A percentile compares a stretch with the other conserved stretches of the same genome.
These are phyloP conservation scores for Metacarcinus magister DNA, from an alignment of 2,888 invertebrate genomes.

Conservation along the genomic window DNA sequence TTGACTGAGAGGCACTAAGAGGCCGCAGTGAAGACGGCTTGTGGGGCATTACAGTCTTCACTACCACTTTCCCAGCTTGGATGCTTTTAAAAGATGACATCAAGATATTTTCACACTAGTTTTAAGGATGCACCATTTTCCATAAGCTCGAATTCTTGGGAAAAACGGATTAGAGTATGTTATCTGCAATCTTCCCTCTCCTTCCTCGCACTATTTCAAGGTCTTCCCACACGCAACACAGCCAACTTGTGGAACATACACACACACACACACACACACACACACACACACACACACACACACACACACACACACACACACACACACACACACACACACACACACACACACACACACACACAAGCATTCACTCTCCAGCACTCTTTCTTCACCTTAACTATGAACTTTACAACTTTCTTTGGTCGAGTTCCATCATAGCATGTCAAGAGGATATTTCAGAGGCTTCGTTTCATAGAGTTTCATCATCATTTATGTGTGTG, in stretches of 20 bases:
- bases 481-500: not conserved
- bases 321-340: no score
- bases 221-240: not conserved
- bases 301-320: no score
- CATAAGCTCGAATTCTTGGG: not conserved
- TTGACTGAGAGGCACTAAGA: not conserved
- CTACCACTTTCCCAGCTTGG: not conserved
- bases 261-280: not conserved
- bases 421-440: not conserved
- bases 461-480: not conserved
- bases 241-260: not conserved
- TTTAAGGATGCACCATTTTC: not conserved
- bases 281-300: no score
- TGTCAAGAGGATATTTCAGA: not conserved
- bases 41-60: not conserved
- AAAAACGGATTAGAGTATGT: not conserved
- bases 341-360: not conserved
- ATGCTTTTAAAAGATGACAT: slow-evolving; percentile 29
- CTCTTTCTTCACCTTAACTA: not conserved
- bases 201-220: not conserved
- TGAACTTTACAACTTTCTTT: not conserved
- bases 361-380: not conserved
- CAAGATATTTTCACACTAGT: not conserved
- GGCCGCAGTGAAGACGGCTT: not conserved
- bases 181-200: not conserved